phyloP scores from a whole-genome alignment of 2,113 vertebrate genomes.

The Bos javanicus region DNA sequence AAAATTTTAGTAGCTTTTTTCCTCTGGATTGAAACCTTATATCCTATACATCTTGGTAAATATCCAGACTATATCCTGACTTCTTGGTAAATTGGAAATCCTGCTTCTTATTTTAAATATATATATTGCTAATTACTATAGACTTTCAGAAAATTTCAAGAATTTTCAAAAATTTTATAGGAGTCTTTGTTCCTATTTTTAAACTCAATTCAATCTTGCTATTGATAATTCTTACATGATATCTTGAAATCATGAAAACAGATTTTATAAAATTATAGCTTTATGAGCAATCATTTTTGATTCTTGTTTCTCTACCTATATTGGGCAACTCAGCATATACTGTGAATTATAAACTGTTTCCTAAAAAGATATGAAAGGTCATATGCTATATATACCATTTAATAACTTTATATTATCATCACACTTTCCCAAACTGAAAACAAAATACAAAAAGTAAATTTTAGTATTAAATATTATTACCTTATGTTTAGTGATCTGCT shows the following conservation, averaged over 20 bases:
- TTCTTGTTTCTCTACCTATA: not conserved
- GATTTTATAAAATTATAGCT: not conserved
- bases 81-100: not conserved
- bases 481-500: not conserved
- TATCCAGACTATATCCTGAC: not conserved
- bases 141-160: not conserved
- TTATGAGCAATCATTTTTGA: not conserved
- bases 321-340: not conserved
- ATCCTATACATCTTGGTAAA: not conserved
- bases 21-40: not conserved
- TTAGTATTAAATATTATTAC: not conserved
- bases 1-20: constrained; percentile 13
- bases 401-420: not conserved
- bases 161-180: not conserved
- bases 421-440: not conserved
- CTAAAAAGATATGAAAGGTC: not conserved
- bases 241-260: not conserved
- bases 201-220: not conserved
- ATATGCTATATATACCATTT: not conserved
- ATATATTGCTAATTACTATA: not conserved
- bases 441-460: not conserved
- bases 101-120: not conserved
- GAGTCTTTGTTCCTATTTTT: not conserved
- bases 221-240: not conserved
- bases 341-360: not conserved